These are phyloP conservation scores for Colaptes auratus DNA, from an alignment of 2,113 vertebrate genomes.

Conservation along the genomic window DNA sequence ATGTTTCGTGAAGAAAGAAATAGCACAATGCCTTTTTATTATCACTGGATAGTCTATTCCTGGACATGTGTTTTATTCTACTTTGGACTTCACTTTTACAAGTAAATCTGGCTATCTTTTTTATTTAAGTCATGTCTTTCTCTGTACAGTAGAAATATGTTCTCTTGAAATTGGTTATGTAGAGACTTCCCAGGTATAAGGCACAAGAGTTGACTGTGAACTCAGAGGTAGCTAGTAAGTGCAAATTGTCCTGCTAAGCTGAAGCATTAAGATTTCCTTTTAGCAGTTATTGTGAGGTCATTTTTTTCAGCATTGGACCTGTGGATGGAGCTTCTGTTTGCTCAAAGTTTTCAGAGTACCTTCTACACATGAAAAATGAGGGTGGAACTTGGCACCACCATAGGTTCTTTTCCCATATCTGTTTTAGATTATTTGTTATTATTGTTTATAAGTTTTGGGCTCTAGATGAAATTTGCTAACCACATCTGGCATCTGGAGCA, in stretches of 20 bases:
- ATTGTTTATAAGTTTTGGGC: background rate
- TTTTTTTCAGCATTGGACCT: background rate
- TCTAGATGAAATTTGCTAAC: background rate
- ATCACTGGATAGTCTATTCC: background rate
- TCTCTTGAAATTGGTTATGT: background rate
- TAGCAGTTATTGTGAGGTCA: background rate
- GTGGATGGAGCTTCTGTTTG: background rate
- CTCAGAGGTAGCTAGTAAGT: background rate
- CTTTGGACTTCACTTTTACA: background rate
- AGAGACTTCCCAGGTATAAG: background rate
- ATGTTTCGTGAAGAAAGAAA: background rate
- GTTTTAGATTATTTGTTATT: background rate
- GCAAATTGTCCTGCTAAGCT: background rate
- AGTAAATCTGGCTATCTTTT: background rate
- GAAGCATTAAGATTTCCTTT: background rate
- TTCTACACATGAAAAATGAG: background rate
- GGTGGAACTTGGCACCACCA: background rate
- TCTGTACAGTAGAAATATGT: background rate
- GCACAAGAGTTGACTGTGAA: background rate
- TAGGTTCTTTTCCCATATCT: background rate
- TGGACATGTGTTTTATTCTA: background rate
- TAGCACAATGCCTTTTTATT: background rate
- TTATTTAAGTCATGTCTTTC: background rate
- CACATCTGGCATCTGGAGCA: constrained; percentile 11
- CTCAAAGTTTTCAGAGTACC: background rate